A percentile compares a stretch with the other conserved stretches of the same genome.
phyloP scores from a whole-genome alignment of 2,888 invertebrate genomes.

The Pristionchus japonicus region DNA sequence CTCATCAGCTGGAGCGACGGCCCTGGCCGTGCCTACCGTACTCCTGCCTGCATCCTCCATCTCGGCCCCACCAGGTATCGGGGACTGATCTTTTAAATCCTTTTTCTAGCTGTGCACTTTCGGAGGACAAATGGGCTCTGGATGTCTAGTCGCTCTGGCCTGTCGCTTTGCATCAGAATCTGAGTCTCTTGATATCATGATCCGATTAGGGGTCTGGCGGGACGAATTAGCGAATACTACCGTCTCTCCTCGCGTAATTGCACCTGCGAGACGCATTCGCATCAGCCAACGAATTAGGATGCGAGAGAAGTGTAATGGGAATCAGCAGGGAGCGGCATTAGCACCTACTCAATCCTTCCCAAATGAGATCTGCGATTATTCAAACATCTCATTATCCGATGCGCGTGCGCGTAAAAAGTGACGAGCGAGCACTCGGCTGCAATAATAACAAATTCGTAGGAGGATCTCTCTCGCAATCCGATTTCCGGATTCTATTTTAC shows the following conservation, averaged over 20 bases:
- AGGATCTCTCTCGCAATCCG: background rate
- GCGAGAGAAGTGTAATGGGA: background rate
- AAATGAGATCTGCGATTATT: background rate
- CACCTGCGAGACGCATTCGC: background rate
- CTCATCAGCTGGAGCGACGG: background rate
- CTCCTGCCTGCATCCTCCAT: background rate
- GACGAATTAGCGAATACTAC: background rate
- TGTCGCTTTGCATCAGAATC: too few relatives aligned
- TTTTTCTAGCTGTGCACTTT: too few relatives aligned
- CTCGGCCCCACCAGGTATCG: constrained; percentile 25
- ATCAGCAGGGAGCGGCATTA: background rate
- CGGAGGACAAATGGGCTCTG: too few relatives aligned
- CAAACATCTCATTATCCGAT: constrained; percentile 4
- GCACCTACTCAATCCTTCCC: background rate
- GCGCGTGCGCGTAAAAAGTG: background rate
- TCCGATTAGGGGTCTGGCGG: background rate
- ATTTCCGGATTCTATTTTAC: background rate
- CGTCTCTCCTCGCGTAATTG: background rate
- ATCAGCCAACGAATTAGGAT: background rate
- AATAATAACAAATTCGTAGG: constrained; percentile 15
- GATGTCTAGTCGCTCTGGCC: too few relatives aligned
- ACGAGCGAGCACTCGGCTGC: background rate
- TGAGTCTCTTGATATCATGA: background rate
- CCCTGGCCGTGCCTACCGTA: background rate
- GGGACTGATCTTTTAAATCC: too few relatives aligned